Evolutionary conservation across 2,888 invertebrate genomes (phyloP), one percentile per base, ranked within the genome.

Genomic region (Caradrina kadenii): DNA sequence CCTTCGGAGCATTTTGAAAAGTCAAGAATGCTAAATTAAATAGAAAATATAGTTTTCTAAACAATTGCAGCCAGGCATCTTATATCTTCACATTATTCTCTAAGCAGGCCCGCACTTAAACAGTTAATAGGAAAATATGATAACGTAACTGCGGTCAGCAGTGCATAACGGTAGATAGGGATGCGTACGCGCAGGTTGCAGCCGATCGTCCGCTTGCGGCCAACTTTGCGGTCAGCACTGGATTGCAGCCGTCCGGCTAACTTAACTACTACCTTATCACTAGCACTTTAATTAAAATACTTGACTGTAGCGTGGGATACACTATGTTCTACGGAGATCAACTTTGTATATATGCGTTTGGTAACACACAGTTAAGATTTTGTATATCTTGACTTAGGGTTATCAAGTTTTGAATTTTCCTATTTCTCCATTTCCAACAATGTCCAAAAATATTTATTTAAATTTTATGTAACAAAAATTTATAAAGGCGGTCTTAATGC

Each of bases 121-220:
- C 1, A 66, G 75, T 53, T 65, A 26, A n/a, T 31, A 72, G 56
- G 69, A 76, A 80, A 76, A 69, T 72, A 77, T 65, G 55, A 81
- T 78, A 78, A 60, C 60, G 65, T 65, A 58, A 54, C 73, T 71
- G 69, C 69, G 81, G 79, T 73, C 77, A 73, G 73, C 69, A 71
- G 60, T 71, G 52, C 55, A 72, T 83, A 85, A 82, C 83, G 83
- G 83, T 80, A 58, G 31, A 68, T 55, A 54, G 62, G 73, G 79
- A 72, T 76, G 82, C 77, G 72, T 71, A 55, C 54, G 67, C 73
- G 67, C 75, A 75, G 64, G 65, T 66, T 75, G 83, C 60, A 59
- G 72, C 61, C 54, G 35, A 55, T 55, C 70, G 61, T 69, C 74
- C 56, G 69, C 56, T 73, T 73, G 80, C 67, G 83, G 85, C 64